Evolutionary conservation across 2,113 vertebrate species (phyloP), one percentile per base, ranked within the genome.

Genomic region (Promerops cafer): DNA sequence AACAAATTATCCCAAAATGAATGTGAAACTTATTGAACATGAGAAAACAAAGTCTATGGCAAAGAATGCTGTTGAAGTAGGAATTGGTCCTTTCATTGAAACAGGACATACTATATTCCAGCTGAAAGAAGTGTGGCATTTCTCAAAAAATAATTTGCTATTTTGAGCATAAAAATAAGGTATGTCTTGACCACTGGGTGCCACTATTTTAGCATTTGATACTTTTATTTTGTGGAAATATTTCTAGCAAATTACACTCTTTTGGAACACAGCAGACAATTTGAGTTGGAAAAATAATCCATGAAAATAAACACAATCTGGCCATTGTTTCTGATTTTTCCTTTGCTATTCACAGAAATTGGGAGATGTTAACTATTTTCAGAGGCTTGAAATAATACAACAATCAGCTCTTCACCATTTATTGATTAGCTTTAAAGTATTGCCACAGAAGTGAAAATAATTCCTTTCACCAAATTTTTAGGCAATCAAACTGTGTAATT

Each of bases 301-400:
- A 79, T 71, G 63, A 71, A 93, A 93, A 88, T 87, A 94, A 96
- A 94, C 61, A 86, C n/a, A 69, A 84, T 94, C 79, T 93, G 30
- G 5, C 11, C 27, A 79, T 85, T 50, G 40, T 93, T 37, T 95
- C 42, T 37, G 12, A 39, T 71, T 68, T 72, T 87, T 86, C 42
- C 16, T 87, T 74, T 42, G 33, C 19, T 87, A 15, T 35, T 93
- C 20, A 85, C 35, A 87, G 95, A 92, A 96, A 76, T 5, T 77
- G 37, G 14, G 49, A 93, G n/a, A 37, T 7, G 5, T 10, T 93
- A 86, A 87, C 26, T 64, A 17, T 72, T 83, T 94, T 93, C 20
- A 82, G n/a, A 61, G 30, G 2, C 21, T 15, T 76, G 4, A 79
- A 83, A 72, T 17, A 74, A 65, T 16, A 75, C 11, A 87, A 60